A percentile compares a stretch with the other conserved stretches of the same genome.
Conservation (phyloP, 2,113 vertebrate species). For the Ptilorrhoa leucosticta region DNA sequence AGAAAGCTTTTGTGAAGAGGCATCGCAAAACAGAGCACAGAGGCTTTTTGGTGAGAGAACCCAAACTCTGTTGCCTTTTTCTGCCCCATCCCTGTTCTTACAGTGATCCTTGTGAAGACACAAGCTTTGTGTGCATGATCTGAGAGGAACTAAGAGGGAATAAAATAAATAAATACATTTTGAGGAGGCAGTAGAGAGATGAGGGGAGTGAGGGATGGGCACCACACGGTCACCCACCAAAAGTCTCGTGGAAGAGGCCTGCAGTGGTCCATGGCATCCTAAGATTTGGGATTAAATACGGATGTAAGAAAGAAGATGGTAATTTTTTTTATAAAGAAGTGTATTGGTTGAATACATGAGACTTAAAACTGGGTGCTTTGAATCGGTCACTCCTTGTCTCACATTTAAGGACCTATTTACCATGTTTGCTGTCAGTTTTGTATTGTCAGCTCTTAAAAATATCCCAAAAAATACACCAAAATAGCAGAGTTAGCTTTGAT, state of each 20-base stretch:
- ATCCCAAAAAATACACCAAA: not conserved
- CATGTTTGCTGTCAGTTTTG: not conserved
- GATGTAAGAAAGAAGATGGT: not conserved
- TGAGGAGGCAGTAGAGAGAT: not conserved
- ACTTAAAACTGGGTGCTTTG: not conserved
- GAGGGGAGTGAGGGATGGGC: not conserved
- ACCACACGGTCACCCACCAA: not conserved
- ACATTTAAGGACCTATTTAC: not conserved
- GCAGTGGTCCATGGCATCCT: not conserved
- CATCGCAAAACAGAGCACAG: not conserved
- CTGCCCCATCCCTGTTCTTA: not conserved
- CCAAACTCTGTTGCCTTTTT: not conserved
- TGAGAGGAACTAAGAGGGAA: not conserved
- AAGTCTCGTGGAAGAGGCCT: not conserved
- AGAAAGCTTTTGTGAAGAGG: not conserved
- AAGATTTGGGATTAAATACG: not conserved
- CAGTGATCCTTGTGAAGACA: not conserved
- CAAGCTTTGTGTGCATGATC: rapidly evolving
- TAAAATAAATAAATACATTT: not conserved
- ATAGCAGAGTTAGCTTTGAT: not conserved
- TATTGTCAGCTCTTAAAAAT: not conserved
- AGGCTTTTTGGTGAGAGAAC: not conserved
- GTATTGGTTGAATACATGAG: not conserved
- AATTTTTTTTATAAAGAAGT: not conserved
- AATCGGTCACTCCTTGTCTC: not conserved